phyloP scores from a whole-genome alignment of 2,797 vertebrate genomes.

The Zalophus californianus region DNA sequence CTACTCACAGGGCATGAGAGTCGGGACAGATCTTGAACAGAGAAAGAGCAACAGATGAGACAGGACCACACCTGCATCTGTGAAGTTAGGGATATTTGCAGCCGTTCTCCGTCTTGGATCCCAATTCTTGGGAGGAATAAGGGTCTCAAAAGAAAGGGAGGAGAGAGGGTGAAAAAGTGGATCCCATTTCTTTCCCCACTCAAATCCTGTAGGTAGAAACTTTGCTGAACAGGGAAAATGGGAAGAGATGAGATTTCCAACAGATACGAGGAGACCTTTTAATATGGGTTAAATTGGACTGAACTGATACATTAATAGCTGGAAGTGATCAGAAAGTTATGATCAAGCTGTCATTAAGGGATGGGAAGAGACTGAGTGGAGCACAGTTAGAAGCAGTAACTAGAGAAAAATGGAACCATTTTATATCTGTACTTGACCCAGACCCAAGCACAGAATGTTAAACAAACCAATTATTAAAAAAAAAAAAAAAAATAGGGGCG shows the following conservation, averaged over 20 bases:
- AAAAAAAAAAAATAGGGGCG: neutral
- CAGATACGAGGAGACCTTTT: neutral
- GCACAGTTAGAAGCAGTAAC: neutral
- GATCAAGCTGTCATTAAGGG: neutral
- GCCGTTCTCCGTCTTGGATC: neutral
- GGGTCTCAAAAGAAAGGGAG: neutral
- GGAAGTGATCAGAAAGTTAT: constrained; percentile 21
- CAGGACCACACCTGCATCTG: neutral
- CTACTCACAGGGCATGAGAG: neutral
- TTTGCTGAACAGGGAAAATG: neutral
- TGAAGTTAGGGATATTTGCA: neutral
- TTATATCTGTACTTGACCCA: neutral
- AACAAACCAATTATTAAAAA: neutral
- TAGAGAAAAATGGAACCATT: neutral
- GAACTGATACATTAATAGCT: neutral
- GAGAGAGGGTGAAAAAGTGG: neutral
- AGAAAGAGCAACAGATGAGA: neutral
- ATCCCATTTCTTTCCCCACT: neutral
- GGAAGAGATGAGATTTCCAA: neutral
- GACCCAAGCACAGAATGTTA: neutral
- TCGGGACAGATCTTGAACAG: neutral
- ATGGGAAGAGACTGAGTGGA: neutral
- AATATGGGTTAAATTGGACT: neutral
- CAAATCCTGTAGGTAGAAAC: neutral
- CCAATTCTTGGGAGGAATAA: neutral